Evolutionary conservation across 2,888 invertebrate genomes (phyloP).

Genomic region (Drosophila emarginata): DNA sequence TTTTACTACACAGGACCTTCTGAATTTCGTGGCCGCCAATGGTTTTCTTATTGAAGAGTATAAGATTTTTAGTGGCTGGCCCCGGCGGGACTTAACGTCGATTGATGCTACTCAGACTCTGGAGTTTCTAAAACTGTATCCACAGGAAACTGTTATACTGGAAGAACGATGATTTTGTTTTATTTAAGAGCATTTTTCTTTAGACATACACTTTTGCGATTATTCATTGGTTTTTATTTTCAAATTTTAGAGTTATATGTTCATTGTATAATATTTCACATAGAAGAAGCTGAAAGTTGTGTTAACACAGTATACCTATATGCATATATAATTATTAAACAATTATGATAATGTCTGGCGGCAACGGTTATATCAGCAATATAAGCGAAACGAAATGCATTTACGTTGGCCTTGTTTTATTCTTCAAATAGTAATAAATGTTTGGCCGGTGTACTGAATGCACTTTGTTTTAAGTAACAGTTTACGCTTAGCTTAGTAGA

Average conservation of each 20-base stretch:
- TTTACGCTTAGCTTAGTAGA: no score
- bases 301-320: background rate
- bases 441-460: no score
- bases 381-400: slow-evolving; percentile 59
- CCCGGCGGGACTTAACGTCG: slow-evolving; percentile 95
- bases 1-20: slow-evolving; percentile 84
- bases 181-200: background rate
- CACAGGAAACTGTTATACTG: slow-evolving; percentile 96
- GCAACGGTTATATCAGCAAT: no score
- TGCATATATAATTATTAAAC: slow-evolving; percentile 9
- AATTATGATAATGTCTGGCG: slow-evolving; percentile 29
- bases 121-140: slow-evolving; percentile 91
- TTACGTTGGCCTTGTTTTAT: slow-evolving; percentile 73
- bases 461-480: no score
- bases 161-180: slow-evolving; percentile 91
- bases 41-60: slow-evolving; percentile 94
- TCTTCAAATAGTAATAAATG: slow-evolving; percentile 53
- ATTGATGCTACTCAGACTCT: slow-evolving; percentile 90
- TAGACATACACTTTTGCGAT: slow-evolving; percentile 35
- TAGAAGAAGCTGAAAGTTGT: slow-evolving; percentile 7
- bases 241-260: slow-evolving; percentile 46
- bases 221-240: slow-evolving; percentile 34
- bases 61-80: slow-evolving; percentile 96
- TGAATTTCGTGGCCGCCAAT: slow-evolving; percentile 94
- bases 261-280: slow-evolving; percentile 20